Conservation (phyloP, 2,888 invertebrate genomes). For the Glyphotaelius pellucidus region DNA sequence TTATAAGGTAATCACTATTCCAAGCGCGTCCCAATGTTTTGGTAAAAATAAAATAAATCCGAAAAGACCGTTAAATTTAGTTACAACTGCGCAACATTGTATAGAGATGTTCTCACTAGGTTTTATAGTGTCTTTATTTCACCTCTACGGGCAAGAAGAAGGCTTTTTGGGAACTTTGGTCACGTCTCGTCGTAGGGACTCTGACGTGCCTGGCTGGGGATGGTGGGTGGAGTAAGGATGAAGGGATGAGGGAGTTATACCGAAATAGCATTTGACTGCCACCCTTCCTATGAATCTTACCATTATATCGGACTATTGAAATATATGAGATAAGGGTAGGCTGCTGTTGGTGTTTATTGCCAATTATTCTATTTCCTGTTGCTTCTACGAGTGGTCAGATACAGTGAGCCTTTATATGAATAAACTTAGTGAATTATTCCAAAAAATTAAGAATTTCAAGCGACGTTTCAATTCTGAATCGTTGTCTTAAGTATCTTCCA, state of each 20-base stretch:
- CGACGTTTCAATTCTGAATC: too few relatives aligned
- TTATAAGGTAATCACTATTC: background rate
- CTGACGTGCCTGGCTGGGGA: background rate
- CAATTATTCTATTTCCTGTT: background rate
- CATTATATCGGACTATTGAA: background rate
- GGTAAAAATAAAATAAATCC: background rate
- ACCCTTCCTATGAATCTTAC: background rate
- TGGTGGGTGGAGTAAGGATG: background rate
- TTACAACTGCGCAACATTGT: background rate
- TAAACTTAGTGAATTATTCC: background rate
- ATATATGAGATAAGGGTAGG: background rate
- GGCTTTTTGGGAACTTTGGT: background rate
- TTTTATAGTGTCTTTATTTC: background rate
- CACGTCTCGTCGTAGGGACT: background rate
- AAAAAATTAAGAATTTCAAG: background rate
- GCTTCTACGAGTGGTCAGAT: background rate
- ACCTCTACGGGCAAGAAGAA: background rate
- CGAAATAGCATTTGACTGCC: background rate
- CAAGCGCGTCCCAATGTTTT: background rate
- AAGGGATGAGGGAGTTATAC: background rate
- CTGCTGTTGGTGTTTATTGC: background rate
- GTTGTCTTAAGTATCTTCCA: too few relatives aligned
- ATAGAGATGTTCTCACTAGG: constrained; percentile 2
- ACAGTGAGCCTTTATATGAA: background rate
- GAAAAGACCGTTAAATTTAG: background rate